Percentiles rank a stretch among this genome's conserved stretches.
phyloP scores from a whole-genome alignment of 2,113 vertebrate species.

The Dendrocopos noguchii region DNA sequence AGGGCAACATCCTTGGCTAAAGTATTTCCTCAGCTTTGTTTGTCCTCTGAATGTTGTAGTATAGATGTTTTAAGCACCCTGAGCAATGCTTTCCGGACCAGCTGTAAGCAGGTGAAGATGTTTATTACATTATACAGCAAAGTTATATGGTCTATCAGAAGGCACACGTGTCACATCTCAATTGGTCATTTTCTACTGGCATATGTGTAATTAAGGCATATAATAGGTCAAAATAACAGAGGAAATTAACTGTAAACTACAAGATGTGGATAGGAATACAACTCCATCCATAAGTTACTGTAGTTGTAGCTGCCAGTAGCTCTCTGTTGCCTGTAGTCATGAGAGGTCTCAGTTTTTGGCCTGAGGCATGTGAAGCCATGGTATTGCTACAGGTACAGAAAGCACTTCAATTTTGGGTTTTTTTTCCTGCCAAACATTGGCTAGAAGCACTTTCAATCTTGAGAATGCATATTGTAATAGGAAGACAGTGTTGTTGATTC shows the following conservation, averaged over 20 bases:
- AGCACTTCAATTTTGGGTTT: background rate
- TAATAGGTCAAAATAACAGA: background rate
- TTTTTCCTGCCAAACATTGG: background rate
- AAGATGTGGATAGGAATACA: background rate
- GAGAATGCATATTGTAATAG: background rate
- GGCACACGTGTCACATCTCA: too few relatives aligned
- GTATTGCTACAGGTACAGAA: background rate
- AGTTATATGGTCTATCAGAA: too few relatives aligned
- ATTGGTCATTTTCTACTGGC: too few relatives aligned
- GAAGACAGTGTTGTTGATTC: background rate
- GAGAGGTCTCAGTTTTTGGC: background rate
- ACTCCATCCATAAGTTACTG: background rate
- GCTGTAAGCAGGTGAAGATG: too few relatives aligned
- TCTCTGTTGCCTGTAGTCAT: background rate
- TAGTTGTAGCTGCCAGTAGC: background rate
- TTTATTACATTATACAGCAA: too few relatives aligned
- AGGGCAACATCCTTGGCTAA: background rate
- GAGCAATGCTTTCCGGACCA: too few relatives aligned
- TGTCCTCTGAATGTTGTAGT: background rate
- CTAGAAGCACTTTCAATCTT: background rate
- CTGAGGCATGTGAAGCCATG: background rate
- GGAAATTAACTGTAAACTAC: background rate
- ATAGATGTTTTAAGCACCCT: too few relatives aligned
- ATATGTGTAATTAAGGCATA: too few relatives aligned
- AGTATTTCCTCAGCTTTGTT: background rate